Evolutionary conservation across 2,888 invertebrate genomes (phyloP).

Genomic region (Apodemia duryi): DNA sequence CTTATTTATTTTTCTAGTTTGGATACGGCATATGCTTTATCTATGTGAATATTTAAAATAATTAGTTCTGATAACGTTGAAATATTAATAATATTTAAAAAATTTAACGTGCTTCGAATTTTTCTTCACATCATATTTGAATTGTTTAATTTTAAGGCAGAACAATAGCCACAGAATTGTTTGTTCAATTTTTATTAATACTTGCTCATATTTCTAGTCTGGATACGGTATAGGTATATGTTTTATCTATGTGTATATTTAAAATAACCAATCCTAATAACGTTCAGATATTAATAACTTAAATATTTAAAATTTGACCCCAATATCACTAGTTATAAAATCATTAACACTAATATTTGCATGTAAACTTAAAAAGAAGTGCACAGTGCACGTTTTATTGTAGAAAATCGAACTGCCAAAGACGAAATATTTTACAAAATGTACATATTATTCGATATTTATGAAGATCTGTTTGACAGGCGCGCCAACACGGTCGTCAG

Average conservation of each 20-base stretch:
- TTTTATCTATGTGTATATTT: background rate
- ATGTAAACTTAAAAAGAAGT: background rate
- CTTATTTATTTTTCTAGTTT: no score
- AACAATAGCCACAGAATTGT: no score
- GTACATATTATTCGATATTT: background rate
- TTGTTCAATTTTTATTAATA: no score
- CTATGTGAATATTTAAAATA: no score
- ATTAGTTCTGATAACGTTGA: no score
- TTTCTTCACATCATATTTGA: no score
- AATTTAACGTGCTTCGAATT: no score
- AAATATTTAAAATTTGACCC: background rate
- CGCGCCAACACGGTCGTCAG: slow-evolving; percentile 78
- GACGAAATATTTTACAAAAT: background rate
- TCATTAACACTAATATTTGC: background rate
- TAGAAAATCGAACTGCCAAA: slow-evolving; percentile 10
- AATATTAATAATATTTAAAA: no score
- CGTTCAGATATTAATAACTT: background rate
- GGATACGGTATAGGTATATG: no score
- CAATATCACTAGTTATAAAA: background rate
- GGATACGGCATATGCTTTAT: no score
- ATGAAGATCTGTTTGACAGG: slow-evolving; percentile 40
- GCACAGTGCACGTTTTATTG: background rate
- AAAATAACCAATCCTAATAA: background rate
- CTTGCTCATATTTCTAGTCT: no score
- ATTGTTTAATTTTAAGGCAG: no score